A percentile compares a stretch with the other conserved stretches of the same genome.
These are phyloP conservation scores for Pseudococcus jackbeardsleyi DNA, from an alignment of 2,888 invertebrate species.

Conservation along the genomic window DNA sequence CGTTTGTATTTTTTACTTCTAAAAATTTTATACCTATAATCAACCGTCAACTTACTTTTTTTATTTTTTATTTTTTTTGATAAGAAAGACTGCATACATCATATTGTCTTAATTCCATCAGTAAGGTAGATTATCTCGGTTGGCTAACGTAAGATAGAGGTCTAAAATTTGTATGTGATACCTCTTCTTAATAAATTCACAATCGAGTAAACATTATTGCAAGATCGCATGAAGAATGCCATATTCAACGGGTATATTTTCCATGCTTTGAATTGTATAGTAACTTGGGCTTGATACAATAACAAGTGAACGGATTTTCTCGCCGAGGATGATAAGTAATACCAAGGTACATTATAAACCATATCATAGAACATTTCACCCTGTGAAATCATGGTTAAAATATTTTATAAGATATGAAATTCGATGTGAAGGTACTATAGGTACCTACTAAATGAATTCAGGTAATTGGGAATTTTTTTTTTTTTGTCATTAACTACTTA, in stretches of 20 bases:
- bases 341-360: neutral
- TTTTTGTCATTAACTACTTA: neutral
- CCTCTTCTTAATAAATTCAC: neutral
- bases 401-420: neutral
- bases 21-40: too few species aligned
- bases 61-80: too few species aligned
- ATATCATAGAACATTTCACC: neutral
- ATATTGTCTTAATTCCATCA: too few species aligned
- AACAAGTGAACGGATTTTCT: neutral
- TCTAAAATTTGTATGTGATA: neutral
- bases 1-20: too few species aligned
- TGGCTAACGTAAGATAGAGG: too few species aligned
- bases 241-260: conserved; percentile 1
- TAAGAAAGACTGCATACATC: too few species aligned
- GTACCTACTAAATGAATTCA: too few species aligned
- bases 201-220: neutral
- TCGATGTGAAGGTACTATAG: too few species aligned
- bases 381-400: neutral
- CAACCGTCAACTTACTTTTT: too few species aligned
- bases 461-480: neutral
- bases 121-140: too few species aligned
- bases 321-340: neutral
- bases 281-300: neutral
- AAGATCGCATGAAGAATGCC: neutral
- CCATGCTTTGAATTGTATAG: neutral